Evolutionary conservation across 2,888 invertebrate species (phyloP).

Genomic region (Macrophya annulata): DNA sequence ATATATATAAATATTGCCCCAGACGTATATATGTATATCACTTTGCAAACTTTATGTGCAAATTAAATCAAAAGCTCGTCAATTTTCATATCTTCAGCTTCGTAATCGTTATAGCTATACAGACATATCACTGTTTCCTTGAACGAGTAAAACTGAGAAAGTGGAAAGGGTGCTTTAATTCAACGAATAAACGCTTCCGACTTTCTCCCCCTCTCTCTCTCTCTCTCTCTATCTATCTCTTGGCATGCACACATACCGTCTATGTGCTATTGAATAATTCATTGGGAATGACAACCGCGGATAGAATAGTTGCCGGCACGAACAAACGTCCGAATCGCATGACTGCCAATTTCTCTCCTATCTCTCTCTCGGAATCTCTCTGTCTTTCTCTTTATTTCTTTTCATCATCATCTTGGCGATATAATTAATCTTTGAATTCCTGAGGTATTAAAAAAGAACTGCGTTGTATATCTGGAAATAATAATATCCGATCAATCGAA

Average conservation of each 20-base stretch:
- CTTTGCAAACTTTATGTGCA: not conserved
- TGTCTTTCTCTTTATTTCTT: not conserved
- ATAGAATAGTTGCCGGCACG: conserved; percentile 26
- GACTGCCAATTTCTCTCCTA: not conserved
- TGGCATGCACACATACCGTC: not conserved
- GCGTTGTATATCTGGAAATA: not conserved
- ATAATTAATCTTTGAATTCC: conserved; percentile 16
- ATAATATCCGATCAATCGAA: not conserved
- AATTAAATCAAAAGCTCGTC: not conserved
- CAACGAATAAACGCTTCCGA: conserved; percentile 10
- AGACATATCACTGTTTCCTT: not conserved
- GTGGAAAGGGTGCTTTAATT: not conserved
- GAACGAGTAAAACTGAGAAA: not conserved
- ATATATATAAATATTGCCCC: not conserved
- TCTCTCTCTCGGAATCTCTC: not conserved
- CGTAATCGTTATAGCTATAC: not conserved
- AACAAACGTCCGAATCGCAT: conserved; percentile 35
- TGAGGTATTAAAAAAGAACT: no score
- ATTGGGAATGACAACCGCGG: conserved; percentile 26
- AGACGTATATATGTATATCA: not conserved
- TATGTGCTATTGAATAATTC: conserved; percentile 30
- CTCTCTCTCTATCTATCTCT: not conserved
- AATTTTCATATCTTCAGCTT: not conserved
- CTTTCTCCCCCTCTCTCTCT: not conserved
- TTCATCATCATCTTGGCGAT: not conserved